phyloP scores from a whole-genome alignment of 1,140 invertebrate genomes.

The Drosophila bocki region DNA sequence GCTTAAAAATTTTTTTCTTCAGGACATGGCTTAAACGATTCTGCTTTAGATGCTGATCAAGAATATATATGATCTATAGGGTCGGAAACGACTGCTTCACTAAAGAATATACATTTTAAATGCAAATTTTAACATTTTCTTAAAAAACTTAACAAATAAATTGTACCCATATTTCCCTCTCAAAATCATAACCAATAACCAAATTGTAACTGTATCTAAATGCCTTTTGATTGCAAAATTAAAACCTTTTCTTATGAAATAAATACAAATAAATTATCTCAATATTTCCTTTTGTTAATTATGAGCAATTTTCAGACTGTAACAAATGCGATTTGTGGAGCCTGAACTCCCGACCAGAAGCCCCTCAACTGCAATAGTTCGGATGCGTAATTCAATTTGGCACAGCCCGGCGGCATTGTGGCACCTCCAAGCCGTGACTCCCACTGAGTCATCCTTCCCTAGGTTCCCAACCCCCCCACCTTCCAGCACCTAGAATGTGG shows the following conservation, averaged over 20 bases:
- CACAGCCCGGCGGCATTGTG: constrained; percentile 1
- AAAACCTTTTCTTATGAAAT: too few species aligned
- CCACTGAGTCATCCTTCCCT: constrained; percentile 55
- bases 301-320: background rate
- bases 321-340: constrained; percentile 39
- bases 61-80: too few species aligned
- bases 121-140: background rate
- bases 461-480: background rate
- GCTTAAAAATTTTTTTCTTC: too few species aligned
- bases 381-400: constrained; percentile 48
- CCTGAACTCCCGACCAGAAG: constrained; percentile 40
- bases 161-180: background rate
- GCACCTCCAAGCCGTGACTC: constrained; percentile 21
- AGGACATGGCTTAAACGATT: too few species aligned
- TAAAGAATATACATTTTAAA: too few species aligned
- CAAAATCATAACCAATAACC: background rate
- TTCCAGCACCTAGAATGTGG: background rate
- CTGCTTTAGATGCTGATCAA: too few species aligned
- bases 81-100: too few species aligned
- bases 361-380: constrained; percentile 20
- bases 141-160: too few species aligned
- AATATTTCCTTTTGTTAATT: background rate
- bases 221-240: too few species aligned
- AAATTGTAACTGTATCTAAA: too few species aligned
- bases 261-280: background rate